These are phyloP conservation scores for Thysanoteuthis rhombus DNA, from an alignment of 2,888 invertebrate species.

Conservation along the genomic window DNA sequence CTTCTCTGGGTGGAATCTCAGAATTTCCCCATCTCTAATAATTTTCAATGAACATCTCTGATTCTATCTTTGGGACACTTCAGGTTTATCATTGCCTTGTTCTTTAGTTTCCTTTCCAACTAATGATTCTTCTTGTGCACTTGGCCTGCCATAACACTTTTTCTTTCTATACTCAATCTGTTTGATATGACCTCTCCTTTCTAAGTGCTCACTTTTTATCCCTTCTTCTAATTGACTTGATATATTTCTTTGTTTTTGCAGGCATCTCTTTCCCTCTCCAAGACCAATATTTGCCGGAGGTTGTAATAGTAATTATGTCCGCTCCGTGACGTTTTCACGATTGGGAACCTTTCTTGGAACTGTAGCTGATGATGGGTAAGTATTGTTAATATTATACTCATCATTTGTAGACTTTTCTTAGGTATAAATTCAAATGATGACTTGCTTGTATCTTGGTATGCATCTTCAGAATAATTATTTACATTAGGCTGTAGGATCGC, in stretches of 20 bases:
- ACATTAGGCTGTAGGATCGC: too few relatives aligned
- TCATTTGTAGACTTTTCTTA: neutral
- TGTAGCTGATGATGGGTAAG: conserved; percentile 71
- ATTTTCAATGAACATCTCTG: neutral
- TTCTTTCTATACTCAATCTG: neutral
- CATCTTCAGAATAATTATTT: neutral
- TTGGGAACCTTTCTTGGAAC: conserved; percentile 69
- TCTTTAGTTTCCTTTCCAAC: neutral
- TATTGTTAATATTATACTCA: neutral
- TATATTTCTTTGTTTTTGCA: conserved; percentile 44
- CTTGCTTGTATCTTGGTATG: neutral
- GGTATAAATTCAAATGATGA: neutral
- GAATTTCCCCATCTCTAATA: neutral
- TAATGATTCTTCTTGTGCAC: neutral
- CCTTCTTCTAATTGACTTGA: neutral
- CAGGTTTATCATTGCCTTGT: neutral
- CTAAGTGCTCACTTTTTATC: neutral
- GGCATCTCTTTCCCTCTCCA: conserved; percentile 70
- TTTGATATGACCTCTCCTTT: neutral
- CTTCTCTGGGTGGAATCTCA: neutral
- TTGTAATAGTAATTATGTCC: conserved; percentile 69
- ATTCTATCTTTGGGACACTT: neutral
- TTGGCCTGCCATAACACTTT: neutral
- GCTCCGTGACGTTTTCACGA: conserved; percentile 68
- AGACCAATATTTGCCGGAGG: conserved; percentile 71